These are phyloP conservation scores for Anastrepha ludens DNA, from an alignment of 1,140 invertebrate genomes.

Conservation along the genomic window DNA sequence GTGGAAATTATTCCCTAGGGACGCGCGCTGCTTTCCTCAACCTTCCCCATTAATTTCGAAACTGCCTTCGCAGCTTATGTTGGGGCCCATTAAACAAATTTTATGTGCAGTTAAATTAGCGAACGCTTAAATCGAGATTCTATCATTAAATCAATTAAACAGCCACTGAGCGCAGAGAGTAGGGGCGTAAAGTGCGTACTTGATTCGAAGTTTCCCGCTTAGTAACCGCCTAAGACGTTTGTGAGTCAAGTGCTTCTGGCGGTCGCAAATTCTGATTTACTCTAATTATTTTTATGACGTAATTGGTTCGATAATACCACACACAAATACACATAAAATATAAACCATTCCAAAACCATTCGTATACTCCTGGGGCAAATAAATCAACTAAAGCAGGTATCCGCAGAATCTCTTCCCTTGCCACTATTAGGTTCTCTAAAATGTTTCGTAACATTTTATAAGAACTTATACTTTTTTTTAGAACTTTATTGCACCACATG, in stretches of 20 bases:
- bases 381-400: background rate
- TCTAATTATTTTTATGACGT: background rate
- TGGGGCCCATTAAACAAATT: background rate
- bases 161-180: background rate
- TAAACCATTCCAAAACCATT: too few relatives aligned
- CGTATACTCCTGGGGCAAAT: background rate
- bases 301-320: background rate
- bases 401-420: too few relatives aligned
- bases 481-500: too few relatives aligned
- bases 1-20: conserved; percentile 16
- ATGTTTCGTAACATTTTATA: too few relatives aligned
- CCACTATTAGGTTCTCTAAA: too few relatives aligned
- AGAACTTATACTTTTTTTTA: too few relatives aligned
- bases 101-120: background rate
- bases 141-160: background rate
- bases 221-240: background rate
- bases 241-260: background rate
- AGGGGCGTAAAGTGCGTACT: too few relatives aligned
- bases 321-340: background rate
- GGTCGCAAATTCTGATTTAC: background rate
- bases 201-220: background rate
- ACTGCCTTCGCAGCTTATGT: background rate
- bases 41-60: background rate
- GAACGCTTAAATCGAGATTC: background rate
- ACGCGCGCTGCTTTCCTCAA: background rate